phyloP scores from a whole-genome alignment of 2,797 vertebrate species.

The Esox masquinongy region DNA sequence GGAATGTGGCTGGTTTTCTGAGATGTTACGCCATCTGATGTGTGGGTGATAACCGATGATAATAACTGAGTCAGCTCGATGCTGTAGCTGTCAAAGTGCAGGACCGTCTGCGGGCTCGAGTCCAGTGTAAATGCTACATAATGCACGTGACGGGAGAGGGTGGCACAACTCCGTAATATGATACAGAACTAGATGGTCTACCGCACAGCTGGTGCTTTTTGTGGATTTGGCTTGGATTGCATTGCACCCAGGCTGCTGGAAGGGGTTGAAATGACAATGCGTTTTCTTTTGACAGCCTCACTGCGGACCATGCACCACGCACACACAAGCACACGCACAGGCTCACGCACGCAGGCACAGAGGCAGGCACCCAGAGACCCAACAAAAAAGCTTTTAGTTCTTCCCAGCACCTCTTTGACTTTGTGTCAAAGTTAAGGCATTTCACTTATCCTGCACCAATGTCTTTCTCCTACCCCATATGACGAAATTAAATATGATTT shows the following conservation, averaged over 20 bases:
- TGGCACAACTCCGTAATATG: not conserved
- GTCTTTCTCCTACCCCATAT: not conserved
- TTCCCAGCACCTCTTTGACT: constrained; percentile 24
- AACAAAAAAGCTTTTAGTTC: constrained; percentile 1
- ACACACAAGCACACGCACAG: constrained; percentile 11
- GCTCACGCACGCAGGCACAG: not conserved
- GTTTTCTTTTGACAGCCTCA: constrained; percentile 27
- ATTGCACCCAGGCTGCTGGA: constrained; percentile 4
- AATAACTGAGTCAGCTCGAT: constrained; percentile 5
- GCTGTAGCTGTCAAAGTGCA: constrained; percentile 20
- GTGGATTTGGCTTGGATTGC: constrained; percentile 22
- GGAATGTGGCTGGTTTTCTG: not conserved
- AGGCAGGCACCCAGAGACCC: constrained; percentile 1
- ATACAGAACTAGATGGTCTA: not conserved
- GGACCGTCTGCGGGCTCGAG: not conserved
- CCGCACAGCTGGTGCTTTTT: not conserved
- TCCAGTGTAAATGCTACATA: not conserved
- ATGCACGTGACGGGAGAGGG: not conserved
- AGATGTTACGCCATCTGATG: constrained; percentile 7
- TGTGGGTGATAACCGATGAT: not conserved
- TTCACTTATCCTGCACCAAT: constrained; percentile 5
- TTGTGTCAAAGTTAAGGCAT: constrained; percentile 20
- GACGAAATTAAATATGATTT: not conserved
- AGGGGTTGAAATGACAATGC: constrained; percentile 44
- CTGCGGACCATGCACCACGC: constrained; percentile 31